Base-by-base conservation (phyloP, 2,113 vertebrate genomes). In the Hippocampus mohnikei region DNA sequence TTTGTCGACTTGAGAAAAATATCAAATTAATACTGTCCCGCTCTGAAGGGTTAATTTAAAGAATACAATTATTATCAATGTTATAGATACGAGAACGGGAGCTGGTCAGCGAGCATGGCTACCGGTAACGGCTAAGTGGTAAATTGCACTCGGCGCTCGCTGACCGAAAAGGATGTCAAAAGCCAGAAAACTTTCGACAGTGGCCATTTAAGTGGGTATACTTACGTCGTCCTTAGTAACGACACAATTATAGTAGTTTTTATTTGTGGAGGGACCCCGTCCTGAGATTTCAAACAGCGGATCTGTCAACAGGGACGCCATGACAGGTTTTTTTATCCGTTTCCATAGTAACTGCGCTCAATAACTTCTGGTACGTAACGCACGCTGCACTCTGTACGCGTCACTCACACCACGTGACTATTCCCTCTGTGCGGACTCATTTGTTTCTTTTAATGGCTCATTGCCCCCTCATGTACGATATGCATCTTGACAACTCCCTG, bases 171-270 rank as follows among this genome's bases (percentile, higher is more conserved):
- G 9, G 12, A 16, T 6, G 46, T 0, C 21, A 25, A 44, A 65
- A 46, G 23, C 1, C 23, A 46, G 13, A 23, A 41, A 46, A 52
- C 10, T 37, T 21, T 11, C 12, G 29, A 48, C 64, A 62, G 5
- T 62, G 29, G 1, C 20, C 11, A 29, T 33, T 0, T 21, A 41
- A n/a, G 23, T 46, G 0, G 20, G 9, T 5, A 23, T 20, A 92
- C 94, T 90, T 87, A 94, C 94, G 53, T 92, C 67, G 9, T 84
- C 79, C 27, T 78, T 87, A 59, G 86, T 91, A 74, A 95, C 68
- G 40, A 81, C 1, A 16, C 94, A 79, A 66, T 91, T 77, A 61
- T 93, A 94, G 76, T 91, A 92, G 73, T 91, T 91, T 72, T 91
- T 92, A 21, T 85, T 89, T 0, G 93, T 91, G 0, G 93, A 70